A percentile compares a stretch with the other conserved stretches of the same genome.
Evolutionary conservation across 30 jellyfish, hydroid and myxozoan genomes (phyloP).

Genomic region (Pseudorhiza aurosa): DNA sequence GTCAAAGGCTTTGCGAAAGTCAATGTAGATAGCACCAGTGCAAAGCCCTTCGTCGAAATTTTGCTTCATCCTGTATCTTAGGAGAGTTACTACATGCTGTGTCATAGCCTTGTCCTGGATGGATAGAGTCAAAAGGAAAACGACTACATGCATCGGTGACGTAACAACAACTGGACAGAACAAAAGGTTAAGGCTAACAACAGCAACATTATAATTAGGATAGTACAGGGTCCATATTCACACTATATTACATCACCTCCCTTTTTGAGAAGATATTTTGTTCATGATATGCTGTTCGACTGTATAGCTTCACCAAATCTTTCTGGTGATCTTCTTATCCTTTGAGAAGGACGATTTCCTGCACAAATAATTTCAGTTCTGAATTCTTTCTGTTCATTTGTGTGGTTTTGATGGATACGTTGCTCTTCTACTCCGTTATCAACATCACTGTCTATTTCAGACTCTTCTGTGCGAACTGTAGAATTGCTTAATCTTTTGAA

Average conservation of each 20-base stretch:
- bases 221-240: conserved; percentile 20
- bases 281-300: conserved; percentile 3
- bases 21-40: too few relatives aligned
- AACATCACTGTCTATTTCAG: conserved; percentile 7
- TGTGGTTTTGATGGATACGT: not conserved
- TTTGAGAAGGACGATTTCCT: not conserved
- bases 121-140: too few relatives aligned
- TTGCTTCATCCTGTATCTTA: too few relatives aligned
- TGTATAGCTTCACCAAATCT: not conserved
- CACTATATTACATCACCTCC: conserved; percentile 24
- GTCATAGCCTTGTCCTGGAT: too few relatives aligned
- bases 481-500: conserved; percentile 19
- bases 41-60: too few relatives aligned
- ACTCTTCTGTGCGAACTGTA: not conserved
- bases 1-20: too few relatives aligned
- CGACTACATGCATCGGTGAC: not conserved
- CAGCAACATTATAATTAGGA: too few relatives aligned
- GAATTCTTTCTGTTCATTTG: not conserved
- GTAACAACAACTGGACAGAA: too few relatives aligned
- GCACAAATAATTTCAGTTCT: not conserved
- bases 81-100: too few relatives aligned
- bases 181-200: too few relatives aligned
- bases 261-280: conserved; percentile 3
- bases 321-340: conserved; percentile 26
- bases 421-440: not conserved